These are phyloP conservation scores for Gortyna flavago DNA, from an alignment of 2,888 invertebrate genomes.

Conservation along the genomic window DNA sequence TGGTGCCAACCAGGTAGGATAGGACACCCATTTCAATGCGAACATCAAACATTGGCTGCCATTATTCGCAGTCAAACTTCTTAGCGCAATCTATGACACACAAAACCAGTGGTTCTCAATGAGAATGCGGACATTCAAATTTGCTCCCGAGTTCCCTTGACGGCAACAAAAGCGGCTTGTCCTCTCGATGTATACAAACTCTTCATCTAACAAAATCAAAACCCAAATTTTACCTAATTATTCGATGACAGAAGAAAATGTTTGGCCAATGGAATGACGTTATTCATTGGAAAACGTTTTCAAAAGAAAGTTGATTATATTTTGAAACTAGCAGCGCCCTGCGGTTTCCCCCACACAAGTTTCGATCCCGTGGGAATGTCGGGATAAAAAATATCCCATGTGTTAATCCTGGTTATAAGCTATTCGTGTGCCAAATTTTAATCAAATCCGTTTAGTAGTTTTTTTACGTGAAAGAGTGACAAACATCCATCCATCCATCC, in stretches of 20 bases:
- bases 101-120: not conserved
- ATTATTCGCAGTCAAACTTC: not conserved
- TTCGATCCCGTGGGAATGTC: not conserved
- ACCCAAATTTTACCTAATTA: not conserved
- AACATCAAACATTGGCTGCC: not conserved
- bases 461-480: not conserved
- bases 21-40: not conserved
- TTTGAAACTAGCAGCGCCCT: not conserved
- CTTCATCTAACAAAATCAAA: not conserved
- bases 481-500: not conserved
- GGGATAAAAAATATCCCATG: too few relatives aligned
- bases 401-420: too few relatives aligned
- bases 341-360: not conserved
- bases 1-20: not conserved
- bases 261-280: not conserved
- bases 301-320: not conserved
- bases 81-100: not conserved
- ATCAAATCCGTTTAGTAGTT: not conserved
- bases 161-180: not conserved
- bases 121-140: not conserved
- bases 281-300: not conserved
- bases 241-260: not conserved
- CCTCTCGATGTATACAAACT: too few relatives aligned
- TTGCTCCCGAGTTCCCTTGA: not conserved
- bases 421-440: not conserved